Percentiles rank a stretch among this genome's conserved stretches.
Conservation (phyloP, 2,113 vertebrate genomes). For the Typhlomys cinereus region DNA sequence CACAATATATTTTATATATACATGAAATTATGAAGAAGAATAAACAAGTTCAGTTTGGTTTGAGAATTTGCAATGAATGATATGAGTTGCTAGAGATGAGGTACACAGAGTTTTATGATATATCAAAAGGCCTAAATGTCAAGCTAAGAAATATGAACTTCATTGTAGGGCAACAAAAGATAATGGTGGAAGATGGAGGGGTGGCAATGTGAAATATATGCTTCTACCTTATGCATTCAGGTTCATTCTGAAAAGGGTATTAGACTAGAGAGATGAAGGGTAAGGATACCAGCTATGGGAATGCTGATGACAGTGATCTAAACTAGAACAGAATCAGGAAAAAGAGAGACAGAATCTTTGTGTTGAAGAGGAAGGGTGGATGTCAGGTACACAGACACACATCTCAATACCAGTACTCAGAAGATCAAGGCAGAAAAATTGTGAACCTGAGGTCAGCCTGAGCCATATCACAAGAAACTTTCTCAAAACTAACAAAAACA, state of each 20-base stretch:
- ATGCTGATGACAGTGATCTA: background rate
- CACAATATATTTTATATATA: background rate
- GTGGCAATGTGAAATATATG: background rate
- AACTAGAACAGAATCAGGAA: constrained; percentile 11
- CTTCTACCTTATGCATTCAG: background rate
- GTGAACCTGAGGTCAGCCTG: background rate
- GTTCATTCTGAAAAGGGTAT: background rate
- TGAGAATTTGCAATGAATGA: constrained; percentile 43
- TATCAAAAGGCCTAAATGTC: background rate
- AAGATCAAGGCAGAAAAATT: background rate
- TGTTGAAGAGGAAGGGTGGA: background rate
- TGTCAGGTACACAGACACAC: background rate
- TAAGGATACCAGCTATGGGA: background rate
- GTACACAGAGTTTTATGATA: background rate
- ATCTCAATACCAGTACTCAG: background rate
- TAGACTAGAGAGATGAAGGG: background rate
- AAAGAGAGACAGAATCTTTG: constrained; percentile 21
- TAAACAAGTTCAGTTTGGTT: constrained; percentile 11
- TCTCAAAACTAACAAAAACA: no score
- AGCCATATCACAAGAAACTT: background rate
- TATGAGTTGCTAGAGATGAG: background rate
- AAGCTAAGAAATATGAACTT: constrained; percentile 22
- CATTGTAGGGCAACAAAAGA: no score
- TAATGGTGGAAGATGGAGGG: background rate
- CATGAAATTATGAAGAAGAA: background rate